A percentile compares a stretch with the other conserved stretches of the same genome.
These are phyloP conservation scores for Drosophila parvula DNA, from an alignment of 1,140 invertebrate species.

Conservation along the genomic window DNA sequence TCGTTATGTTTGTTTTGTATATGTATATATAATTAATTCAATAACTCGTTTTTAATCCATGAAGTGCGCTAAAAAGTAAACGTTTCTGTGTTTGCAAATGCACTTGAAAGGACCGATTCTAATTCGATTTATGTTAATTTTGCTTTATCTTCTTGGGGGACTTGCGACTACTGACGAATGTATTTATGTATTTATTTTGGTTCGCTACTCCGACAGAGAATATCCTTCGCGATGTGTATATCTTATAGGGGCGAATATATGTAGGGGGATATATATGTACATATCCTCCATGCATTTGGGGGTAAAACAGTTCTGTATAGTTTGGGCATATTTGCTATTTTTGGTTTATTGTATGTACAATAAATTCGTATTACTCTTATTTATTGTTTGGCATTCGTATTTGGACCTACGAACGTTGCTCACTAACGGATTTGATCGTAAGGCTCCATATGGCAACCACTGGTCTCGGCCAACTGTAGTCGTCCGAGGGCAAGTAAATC, in stretches of 20 bases:
- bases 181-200: constrained; percentile 19
- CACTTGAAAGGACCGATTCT: constrained; percentile 30
- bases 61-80: constrained; percentile 62
- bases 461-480: constrained; percentile 4
- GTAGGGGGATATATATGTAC: not conserved
- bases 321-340: constrained; percentile 32
- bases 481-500: not conserved
- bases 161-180: constrained; percentile 26
- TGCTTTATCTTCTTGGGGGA: constrained; percentile 7
- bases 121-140: constrained; percentile 29
- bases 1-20: constrained; percentile 46
- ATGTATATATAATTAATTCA: constrained; percentile 54
- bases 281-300: constrained; percentile 16
- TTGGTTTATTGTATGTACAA: constrained; percentile 74
- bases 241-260: constrained; percentile 16
- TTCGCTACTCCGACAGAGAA: constrained; percentile 12
- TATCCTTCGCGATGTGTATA: constrained; percentile 13
- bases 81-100: constrained; percentile 33
- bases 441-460: constrained; percentile 26
- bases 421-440: constrained; percentile 21
- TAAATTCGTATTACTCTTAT: constrained; percentile 76
- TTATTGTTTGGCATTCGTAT: constrained; percentile 68
- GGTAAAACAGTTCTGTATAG: constrained; percentile 59
- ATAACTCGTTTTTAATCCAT: constrained; percentile 45
- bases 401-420: constrained; percentile 41